A percentile compares a stretch with the other conserved stretches of the same genome.
Conservation (phyloP, 2,797 vertebrate genomes). For the Anabacerthia variegaticeps region DNA sequence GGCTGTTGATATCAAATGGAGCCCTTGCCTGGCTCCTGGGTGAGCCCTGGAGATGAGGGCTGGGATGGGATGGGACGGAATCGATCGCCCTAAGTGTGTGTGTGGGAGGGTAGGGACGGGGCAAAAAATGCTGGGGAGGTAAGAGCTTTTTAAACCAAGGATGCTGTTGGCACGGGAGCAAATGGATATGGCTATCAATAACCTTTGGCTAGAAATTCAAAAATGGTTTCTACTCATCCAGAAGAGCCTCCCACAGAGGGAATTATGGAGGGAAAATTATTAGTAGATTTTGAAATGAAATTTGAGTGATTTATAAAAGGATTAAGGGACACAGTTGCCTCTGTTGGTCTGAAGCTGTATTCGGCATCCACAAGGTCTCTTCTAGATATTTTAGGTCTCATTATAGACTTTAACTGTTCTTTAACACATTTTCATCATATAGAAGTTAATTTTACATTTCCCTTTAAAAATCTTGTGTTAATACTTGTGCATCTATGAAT, state of each 20-base stretch:
- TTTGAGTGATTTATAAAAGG: slow-evolving; percentile 5
- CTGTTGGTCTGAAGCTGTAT: not conserved
- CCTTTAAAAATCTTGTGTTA: not conserved
- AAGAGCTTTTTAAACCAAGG: slow-evolving; percentile 5
- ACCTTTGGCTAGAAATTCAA: slow-evolving; percentile 7
- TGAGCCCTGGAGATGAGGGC: not conserved
- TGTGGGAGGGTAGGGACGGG: not conserved
- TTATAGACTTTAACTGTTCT: not conserved
- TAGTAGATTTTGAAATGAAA: slow-evolving; percentile 22
- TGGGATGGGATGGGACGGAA: not conserved
- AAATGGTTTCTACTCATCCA: slow-evolving; percentile 6
- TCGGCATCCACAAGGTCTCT: not conserved
- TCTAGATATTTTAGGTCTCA: not conserved
- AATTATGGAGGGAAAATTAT: not conserved
- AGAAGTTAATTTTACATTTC: not conserved
- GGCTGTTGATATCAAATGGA: not conserved
- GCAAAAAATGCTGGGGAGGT: not conserved
- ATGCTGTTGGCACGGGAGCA: slow-evolving; percentile 8
- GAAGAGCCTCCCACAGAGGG: not conserved
- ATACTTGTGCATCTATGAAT: not conserved
- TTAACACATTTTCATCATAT: accelerated
- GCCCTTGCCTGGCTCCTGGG: not conserved
- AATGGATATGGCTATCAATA: slow-evolving; percentile 23
- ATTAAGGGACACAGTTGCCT: not conserved
- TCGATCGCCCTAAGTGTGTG: not conserved